phyloP scores from a whole-genome alignment of 2,888 invertebrate genomes.

The Zonitis immaculata region DNA sequence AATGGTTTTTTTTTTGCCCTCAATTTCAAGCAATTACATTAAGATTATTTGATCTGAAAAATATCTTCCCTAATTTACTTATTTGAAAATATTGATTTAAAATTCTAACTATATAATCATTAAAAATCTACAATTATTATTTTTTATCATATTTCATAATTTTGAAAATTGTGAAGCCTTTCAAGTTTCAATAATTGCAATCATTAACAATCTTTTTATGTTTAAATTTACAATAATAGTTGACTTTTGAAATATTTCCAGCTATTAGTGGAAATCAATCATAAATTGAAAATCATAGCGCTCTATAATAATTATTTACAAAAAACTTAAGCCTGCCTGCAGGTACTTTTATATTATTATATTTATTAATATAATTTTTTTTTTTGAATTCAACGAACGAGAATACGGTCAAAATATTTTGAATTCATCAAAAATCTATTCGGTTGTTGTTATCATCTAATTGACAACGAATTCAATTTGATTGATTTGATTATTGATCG shows the following conservation, averaged over 20 bases:
- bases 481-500: background rate
- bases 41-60: constrained; percentile 19
- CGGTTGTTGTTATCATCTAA: constrained; percentile 22
- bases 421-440: constrained; percentile 15
- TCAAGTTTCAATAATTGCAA: too few species aligned
- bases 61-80: constrained; percentile 12
- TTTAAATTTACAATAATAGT: constrained; percentile 38
- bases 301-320: constrained; percentile 40
- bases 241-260: too few species aligned
- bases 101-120: constrained; percentile 28
- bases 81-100: too few species aligned
- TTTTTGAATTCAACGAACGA: constrained; percentile 13
- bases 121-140: constrained; percentile 29
- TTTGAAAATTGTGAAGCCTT: too few species aligned
- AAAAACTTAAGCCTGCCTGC: constrained; percentile 40
- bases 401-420: constrained; percentile 15
- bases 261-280: too few species aligned
- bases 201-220: too few species aligned
- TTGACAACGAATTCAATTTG: constrained; percentile 33
- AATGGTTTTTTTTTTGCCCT: too few species aligned
- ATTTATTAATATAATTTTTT: too few species aligned
- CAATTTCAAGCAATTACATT: too few species aligned
- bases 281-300: too few species aligned
- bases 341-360: constrained; percentile 36
- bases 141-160: too few species aligned